Conservation (phyloP, 2,888 invertebrate genomes). For the Auanema sp. region DNA sequence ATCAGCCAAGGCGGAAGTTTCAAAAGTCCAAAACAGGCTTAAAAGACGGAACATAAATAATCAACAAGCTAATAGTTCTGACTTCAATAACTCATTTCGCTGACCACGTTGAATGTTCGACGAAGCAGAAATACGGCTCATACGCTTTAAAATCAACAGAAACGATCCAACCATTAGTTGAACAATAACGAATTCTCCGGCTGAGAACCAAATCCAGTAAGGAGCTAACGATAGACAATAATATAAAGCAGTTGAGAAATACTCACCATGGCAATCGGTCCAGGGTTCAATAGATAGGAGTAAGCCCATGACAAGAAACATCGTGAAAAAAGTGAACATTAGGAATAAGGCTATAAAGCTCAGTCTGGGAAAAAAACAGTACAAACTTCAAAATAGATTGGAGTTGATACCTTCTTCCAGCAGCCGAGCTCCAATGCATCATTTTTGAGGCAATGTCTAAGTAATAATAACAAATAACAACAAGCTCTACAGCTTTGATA, state of each 20-base stretch:
- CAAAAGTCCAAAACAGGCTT: slow-evolving; percentile 41
- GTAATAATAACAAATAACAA: slow-evolving; percentile 52
- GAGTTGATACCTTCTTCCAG: slow-evolving; percentile 34
- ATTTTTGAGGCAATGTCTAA: slow-evolving; percentile 48
- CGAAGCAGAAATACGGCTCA: slow-evolving; percentile 46
- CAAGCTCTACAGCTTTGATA: slow-evolving; percentile 43
- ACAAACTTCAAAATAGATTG: background rate
- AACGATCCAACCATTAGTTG: slow-evolving; percentile 48
- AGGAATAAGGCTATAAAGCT: slow-evolving; percentile 44
- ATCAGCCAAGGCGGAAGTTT: slow-evolving; percentile 41
- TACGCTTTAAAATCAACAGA: slow-evolving; percentile 36
- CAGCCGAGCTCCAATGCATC: slow-evolving; percentile 48
- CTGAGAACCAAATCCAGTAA: slow-evolving; percentile 51
- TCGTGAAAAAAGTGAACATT: slow-evolving; percentile 48
- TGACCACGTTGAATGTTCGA: slow-evolving; percentile 35
- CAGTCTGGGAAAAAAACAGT: slow-evolving; percentile 26
- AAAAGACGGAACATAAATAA: slow-evolving; percentile 1
- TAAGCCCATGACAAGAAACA: slow-evolving; percentile 46
- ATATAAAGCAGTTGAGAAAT: background rate
- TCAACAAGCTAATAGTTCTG: background rate
- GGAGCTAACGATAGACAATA: slow-evolving; percentile 29
- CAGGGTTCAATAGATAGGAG: slow-evolving; percentile 44
- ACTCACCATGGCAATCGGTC: slow-evolving; percentile 43
- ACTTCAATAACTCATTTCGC: slow-evolving; percentile 34
- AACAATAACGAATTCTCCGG: slow-evolving; percentile 45